phyloP scores from a whole-genome alignment of 2,797 vertebrate genomes.

The Melanotaenia pygmaea region DNA sequence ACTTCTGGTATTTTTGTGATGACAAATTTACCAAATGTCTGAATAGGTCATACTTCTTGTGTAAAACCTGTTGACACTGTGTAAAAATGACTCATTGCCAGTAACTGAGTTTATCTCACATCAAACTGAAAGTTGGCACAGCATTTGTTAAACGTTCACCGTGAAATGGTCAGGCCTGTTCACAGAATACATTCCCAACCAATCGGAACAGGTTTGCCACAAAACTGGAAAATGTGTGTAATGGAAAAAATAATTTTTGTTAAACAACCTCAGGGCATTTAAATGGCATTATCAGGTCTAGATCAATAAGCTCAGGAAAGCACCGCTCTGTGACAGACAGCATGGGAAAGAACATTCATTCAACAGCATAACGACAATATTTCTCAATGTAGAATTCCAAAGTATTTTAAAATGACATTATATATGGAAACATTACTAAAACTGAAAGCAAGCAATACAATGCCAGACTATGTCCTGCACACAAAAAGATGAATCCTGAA shows the following conservation, averaged over 20 bases:
- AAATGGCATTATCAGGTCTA: not conserved
- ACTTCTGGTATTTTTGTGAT: not conserved
- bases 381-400: not conserved
- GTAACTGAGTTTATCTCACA: not conserved
- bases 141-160: not conserved
- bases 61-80: not conserved
- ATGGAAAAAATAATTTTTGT: too few relatives aligned
- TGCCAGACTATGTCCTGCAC: too few relatives aligned
- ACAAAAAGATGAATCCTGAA: too few relatives aligned
- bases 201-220: too few relatives aligned
- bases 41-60: not conserved
- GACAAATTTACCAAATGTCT: not conserved
- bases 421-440: too few relatives aligned
- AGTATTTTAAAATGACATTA: too few relatives aligned
- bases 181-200: not conserved
- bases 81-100: not conserved
- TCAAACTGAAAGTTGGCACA: not conserved
- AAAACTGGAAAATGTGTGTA: not conserved
- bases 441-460: too few relatives aligned
- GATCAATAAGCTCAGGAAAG: not conserved
- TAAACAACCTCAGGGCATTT: not conserved
- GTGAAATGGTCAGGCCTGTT: too few relatives aligned
- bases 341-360: too few relatives aligned
- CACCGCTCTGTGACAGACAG: not conserved
- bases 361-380: not conserved